A percentile compares a stretch with the other conserved stretches of the same genome.
Conservation (phyloP, 2,888 invertebrate species). For the Epinotia ramella region DNA sequence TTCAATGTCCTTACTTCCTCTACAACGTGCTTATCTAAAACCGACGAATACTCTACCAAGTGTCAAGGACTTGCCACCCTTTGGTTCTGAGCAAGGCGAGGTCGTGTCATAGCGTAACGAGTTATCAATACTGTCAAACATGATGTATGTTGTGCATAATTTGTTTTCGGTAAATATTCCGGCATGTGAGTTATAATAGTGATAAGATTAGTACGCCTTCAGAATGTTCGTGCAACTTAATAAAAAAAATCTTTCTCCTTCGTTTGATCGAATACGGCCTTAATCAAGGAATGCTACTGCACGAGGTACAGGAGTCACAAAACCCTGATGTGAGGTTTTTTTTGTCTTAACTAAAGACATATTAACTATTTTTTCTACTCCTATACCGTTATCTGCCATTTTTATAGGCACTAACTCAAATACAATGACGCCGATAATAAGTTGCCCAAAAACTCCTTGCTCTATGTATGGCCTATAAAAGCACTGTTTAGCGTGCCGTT, state of each 20-base stretch:
- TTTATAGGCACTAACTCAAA: too few relatives aligned
- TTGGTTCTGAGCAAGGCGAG: neutral
- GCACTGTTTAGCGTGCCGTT: too few relatives aligned
- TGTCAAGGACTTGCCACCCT: neutral
- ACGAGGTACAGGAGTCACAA: too few relatives aligned
- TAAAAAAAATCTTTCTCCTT: neutral
- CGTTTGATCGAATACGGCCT: neutral
- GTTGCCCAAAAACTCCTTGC: too few relatives aligned
- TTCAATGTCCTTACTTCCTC: conserved; percentile 19
- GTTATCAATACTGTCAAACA: conserved; percentile 35
- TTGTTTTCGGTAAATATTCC: conserved; percentile 37
- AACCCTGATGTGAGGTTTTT: too few relatives aligned
- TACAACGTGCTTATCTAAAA: neutral
- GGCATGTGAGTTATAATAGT: conserved; percentile 19
- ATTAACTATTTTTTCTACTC: too few relatives aligned
- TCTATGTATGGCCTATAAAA: too few relatives aligned
- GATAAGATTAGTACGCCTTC: neutral
- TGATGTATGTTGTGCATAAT: conserved; percentile 38
- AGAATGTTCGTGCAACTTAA: neutral
- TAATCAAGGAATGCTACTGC: neutral
- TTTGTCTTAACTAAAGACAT: too few relatives aligned
- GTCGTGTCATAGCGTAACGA: conserved; percentile 27
- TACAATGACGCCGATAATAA: too few relatives aligned
- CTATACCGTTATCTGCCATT: too few relatives aligned
- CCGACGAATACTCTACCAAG: neutral